Evolutionary conservation across 2,888 invertebrate genomes (phyloP), one percentile per base, ranked within the genome.

Genomic region (Miltochrista miniata): DNA sequence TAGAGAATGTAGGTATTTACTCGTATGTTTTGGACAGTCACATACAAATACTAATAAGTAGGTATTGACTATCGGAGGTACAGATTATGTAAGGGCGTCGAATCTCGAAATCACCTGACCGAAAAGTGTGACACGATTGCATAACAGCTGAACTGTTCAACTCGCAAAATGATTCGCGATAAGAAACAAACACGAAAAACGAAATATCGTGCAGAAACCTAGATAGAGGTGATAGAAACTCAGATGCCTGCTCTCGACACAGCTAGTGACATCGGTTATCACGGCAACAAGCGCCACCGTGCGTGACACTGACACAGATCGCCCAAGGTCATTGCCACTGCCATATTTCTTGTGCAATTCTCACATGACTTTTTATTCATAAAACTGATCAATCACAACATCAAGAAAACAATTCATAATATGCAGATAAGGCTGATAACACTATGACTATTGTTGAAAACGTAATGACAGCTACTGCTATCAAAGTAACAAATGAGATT

Each of bases 291-390:
- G 59, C 66, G 60, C 62, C 66, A 67, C 68, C 55, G 66, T 70
- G 64, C 64, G 58, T 76, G 72, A 71, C 79, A 78, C 56, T 79
- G 79, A 74, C 79, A 77, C 65, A 67, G 49, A 67, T 67, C 54
- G 52, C 47, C 58, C 73, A 75, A 76, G 76, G 80, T 56, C 74
- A 70, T 59, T 69, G 58, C 48, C 62, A 65, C 61, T 56, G 50
- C 46, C 59, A 49, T 55, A 68, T 47, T 45, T 44, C 34, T 60
- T 51, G 54, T 55, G 58, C 55, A 59, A 70, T 65, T 59, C 59
- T 72, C 72, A 73, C 70, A 65, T 73, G 65, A 67, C 59, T 52
- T 45, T 15, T 46, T 44, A 37, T 42, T 50, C 51, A 53, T n/a
- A n/a, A n/a, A n/a, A 47, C 24, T 11, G 35, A 66, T 68, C 55